phyloP scores from a whole-genome alignment of 2,797 vertebrate species.

The Numenius phaeopus region DNA sequence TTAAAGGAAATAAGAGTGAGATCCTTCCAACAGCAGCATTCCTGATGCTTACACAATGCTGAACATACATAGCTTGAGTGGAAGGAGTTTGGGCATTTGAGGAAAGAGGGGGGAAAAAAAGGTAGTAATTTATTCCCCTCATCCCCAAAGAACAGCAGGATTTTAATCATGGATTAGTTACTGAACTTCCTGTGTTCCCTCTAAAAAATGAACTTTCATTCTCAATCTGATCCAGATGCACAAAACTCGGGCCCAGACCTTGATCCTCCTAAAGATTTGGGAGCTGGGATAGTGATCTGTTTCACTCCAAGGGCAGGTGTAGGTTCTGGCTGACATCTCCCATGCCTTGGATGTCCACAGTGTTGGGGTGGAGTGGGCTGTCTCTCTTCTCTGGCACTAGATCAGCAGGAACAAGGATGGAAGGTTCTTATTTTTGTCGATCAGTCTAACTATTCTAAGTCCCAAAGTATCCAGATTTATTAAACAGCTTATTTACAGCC shows the following conservation, averaged over 20 bases:
- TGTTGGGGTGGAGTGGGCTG: neutral
- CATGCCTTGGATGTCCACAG: neutral
- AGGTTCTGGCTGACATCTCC: neutral
- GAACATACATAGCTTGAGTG: neutral
- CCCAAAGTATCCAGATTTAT: neutral
- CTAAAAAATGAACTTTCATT: neutral
- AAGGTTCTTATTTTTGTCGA: neutral
- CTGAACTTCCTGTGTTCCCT: neutral
- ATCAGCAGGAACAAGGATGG: neutral
- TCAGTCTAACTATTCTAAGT: neutral
- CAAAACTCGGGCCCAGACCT: neutral
- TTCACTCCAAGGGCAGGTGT: neutral
- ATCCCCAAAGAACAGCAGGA: neutral
- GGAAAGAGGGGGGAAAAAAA: neutral
- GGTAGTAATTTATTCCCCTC: neutral
- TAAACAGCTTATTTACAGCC: neutral
- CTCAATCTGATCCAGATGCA: neutral
- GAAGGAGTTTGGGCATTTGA: neutral
- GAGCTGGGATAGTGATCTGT: neutral
- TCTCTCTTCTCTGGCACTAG: neutral
- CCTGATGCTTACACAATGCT: neutral
- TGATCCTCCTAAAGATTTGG: neutral
- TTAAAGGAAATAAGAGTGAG: neutral
- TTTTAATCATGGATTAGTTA: neutral
- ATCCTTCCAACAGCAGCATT: neutral